Evolutionary conservation across 2,113 vertebrate genomes (phyloP).

Genomic region (Alces alces): DNA sequence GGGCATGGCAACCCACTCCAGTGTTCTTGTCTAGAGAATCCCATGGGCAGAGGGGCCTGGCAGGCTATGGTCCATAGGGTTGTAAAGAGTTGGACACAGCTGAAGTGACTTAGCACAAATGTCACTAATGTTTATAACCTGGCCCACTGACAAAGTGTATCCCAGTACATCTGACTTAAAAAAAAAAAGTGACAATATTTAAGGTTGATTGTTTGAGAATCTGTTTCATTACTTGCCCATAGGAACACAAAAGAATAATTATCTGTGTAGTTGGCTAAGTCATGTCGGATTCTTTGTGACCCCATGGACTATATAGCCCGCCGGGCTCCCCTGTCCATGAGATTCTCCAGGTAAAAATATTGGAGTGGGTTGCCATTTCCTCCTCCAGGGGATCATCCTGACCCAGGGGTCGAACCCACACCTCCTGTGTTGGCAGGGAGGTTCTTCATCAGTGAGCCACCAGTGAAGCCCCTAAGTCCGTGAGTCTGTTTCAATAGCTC

Average conservation of each 20-base stretch:
- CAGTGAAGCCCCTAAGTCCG: neutral
- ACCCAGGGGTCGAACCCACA: fast-evolving
- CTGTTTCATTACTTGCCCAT: neutral
- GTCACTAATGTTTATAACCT: constrained; percentile 25
- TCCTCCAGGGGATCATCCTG: neutral
- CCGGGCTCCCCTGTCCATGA: neutral
- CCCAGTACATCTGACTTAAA: neutral
- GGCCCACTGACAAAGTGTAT: neutral
- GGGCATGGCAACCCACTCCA: neutral
- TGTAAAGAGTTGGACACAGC: neutral
- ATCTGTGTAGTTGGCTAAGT: neutral
- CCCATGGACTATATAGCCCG: neutral
- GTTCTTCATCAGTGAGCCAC: neutral
- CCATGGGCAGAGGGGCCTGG: neutral
- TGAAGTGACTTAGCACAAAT: neutral
- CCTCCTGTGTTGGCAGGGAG: neutral
- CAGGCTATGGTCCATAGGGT: neutral
- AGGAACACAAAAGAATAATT: neutral
- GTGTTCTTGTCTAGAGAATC: neutral
- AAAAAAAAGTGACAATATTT: neutral
- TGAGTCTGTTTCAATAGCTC: neutral
- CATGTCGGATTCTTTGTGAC: neutral
- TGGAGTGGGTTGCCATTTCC: neutral
- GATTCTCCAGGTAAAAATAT: neutral
- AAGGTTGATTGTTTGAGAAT: neutral